phyloP scores from a whole-genome alignment of 2,888 invertebrate genomes.

The Cantharis rufa region DNA sequence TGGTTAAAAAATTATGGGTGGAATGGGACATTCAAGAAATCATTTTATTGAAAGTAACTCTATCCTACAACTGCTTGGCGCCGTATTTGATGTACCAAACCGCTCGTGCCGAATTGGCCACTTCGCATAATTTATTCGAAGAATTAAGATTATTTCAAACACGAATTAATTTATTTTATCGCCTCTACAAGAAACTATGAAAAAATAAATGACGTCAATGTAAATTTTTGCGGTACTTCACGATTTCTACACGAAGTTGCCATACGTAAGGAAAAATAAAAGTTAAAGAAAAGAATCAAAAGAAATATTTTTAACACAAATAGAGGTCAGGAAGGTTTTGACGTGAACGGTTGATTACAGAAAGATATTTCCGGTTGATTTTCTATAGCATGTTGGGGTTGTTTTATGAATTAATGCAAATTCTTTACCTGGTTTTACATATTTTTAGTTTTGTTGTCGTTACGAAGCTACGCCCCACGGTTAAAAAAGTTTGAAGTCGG shows the following conservation, averaged over 20 bases:
- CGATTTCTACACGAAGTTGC: not conserved
- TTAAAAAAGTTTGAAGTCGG: not conserved
- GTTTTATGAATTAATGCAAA: not conserved
- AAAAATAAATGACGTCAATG: not conserved
- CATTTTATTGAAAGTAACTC: no score
- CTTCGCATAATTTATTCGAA: not conserved
- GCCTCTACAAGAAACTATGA: not conserved
- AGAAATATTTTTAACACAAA: not conserved
- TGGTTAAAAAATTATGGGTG: no score
- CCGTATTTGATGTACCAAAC: no score
- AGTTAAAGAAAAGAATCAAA: not conserved
- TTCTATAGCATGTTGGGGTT: not conserved
- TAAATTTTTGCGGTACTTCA: not conserved
- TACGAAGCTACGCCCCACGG: not conserved
- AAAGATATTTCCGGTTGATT: conserved; percentile 29
- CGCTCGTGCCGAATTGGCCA: not conserved
- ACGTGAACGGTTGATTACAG: conserved; percentile 29
- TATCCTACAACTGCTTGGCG: no score
- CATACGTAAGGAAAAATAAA: not conserved
- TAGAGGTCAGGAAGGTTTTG: conserved; percentile 31
- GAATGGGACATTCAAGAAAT: no score
- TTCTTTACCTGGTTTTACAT: not conserved
- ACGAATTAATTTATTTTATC: not conserved
- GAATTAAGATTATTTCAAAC: not conserved
- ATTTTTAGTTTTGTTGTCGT: not conserved